These are phyloP conservation scores for Helogale parvula DNA, from an alignment of 2,113 vertebrate species.

Conservation along the genomic window DNA sequence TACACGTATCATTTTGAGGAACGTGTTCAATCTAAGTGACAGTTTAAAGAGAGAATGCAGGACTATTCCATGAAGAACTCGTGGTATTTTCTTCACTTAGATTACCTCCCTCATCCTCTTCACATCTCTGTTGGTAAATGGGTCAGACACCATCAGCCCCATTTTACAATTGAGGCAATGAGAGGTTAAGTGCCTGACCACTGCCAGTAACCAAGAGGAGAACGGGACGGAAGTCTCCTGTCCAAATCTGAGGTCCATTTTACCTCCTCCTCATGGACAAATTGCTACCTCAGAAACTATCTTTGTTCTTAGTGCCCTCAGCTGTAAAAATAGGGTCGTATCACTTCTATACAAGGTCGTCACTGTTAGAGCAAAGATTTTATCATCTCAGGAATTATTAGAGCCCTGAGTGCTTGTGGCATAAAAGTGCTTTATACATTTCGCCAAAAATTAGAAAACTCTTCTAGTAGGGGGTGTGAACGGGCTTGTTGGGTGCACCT, in stretches of 20 bases:
- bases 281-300: constrained; percentile 59
- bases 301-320: neutral
- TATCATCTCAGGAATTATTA: constrained; percentile 42
- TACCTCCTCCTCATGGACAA: constrained; percentile 11
- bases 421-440: constrained; percentile 43
- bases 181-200: constrained; percentile 25
- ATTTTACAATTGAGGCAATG: constrained; percentile 30
- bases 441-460: constrained; percentile 7
- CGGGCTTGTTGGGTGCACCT: neutral
- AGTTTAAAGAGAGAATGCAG: neutral
- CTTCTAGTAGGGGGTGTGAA: neutral
- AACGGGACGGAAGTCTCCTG: neutral
- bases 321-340: constrained; percentile 51
- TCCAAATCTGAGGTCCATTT: constrained; percentile 50
- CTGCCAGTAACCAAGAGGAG: neutral
- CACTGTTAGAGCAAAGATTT: constrained; percentile 30
- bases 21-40: neutral
- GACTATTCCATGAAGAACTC: neutral
- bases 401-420: neutral
- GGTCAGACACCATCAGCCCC: neutral
- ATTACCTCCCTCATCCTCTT: constrained; percentile 10
- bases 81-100: neutral
- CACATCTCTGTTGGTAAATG: constrained; percentile 18
- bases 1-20: neutral
- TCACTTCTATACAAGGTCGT: neutral